phyloP scores from a whole-genome alignment of 2,888 invertebrate genomes.

The Eudasyphora cyanicolor region DNA sequence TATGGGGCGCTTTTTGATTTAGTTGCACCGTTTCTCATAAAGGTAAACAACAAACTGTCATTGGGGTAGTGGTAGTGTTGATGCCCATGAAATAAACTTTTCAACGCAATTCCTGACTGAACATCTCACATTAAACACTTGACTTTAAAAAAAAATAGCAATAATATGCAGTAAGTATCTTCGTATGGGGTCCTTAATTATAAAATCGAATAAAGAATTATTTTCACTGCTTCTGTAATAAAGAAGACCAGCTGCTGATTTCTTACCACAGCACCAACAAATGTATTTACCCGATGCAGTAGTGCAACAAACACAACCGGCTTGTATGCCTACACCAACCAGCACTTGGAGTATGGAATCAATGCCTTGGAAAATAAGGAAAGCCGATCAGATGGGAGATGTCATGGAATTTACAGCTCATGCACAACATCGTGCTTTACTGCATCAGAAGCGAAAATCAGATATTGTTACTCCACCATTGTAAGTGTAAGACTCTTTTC shows the following conservation, averaged over 20 bases:
- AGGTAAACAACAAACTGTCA: too few relatives aligned
- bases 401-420: conserved; percentile 74
- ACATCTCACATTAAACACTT: not conserved
- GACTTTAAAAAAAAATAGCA: not conserved
- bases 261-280: conserved; percentile 40
- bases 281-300: conserved; percentile 32
- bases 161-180: conserved; percentile 57
- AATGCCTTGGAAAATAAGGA: conserved; percentile 81
- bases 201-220: not conserved
- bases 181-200: not conserved
- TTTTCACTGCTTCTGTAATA: not conserved
- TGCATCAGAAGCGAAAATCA: conserved; percentile 76
- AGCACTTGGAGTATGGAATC: conserved; percentile 81
- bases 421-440: conserved; percentile 65
- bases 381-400: conserved; percentile 78
- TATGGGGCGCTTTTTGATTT: too few relatives aligned
- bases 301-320: conserved; percentile 51
- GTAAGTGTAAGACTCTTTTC: conserved; percentile 79
- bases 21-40: too few relatives aligned
- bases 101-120: too few relatives aligned
- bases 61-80: too few relatives aligned
- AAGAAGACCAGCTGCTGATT: conserved; percentile 26
- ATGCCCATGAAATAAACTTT: not conserved
- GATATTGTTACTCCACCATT: conserved; percentile 77
- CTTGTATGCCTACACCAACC: conserved; percentile 70